Conservation (phyloP, 1,140 invertebrate genomes). For the Lepidostoma basale region DNA sequence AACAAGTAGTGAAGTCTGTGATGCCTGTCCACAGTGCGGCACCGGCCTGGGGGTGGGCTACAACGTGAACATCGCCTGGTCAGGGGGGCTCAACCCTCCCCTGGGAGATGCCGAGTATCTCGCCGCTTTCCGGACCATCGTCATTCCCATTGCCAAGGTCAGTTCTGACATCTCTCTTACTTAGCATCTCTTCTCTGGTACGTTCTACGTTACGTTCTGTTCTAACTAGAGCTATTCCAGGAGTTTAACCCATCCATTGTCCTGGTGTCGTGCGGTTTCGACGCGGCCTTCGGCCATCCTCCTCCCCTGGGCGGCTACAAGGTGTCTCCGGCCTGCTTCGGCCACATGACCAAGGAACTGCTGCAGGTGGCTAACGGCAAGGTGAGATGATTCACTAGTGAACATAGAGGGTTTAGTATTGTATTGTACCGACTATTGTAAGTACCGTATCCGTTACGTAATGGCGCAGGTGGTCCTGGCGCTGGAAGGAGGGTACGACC, state of each 20-base stretch:
- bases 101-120: constrained; percentile 98
- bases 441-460: background rate
- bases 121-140: constrained; percentile 91
- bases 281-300: constrained; percentile 92
- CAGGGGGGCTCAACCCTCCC: constrained; percentile 86
- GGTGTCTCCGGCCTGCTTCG: constrained; percentile 94
- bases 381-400: no score
- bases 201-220: background rate
- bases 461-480: constrained; percentile 76
- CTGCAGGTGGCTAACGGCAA: constrained; percentile 90
- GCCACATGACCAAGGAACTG: constrained; percentile 93
- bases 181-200: no score
- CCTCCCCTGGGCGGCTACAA: constrained; percentile 94
- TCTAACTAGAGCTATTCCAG: constrained; percentile 50
- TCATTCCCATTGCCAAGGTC: constrained; percentile 89
- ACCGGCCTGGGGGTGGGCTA: constrained; percentile 89
- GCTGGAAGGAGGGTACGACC: constrained; percentile 95
- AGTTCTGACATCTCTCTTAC: no score
- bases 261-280: constrained; percentile 96
- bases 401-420: no score
- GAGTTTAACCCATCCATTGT: constrained; percentile 95
- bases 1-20: no score
- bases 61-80: constrained; percentile 98
- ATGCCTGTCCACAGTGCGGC: constrained; percentile 73
- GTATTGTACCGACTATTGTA: no score